A percentile compares a stretch with the other conserved stretches of the same genome.
phyloP scores from a whole-genome alignment of 1,140 invertebrate genomes.

The Forficula auricularia region DNA sequence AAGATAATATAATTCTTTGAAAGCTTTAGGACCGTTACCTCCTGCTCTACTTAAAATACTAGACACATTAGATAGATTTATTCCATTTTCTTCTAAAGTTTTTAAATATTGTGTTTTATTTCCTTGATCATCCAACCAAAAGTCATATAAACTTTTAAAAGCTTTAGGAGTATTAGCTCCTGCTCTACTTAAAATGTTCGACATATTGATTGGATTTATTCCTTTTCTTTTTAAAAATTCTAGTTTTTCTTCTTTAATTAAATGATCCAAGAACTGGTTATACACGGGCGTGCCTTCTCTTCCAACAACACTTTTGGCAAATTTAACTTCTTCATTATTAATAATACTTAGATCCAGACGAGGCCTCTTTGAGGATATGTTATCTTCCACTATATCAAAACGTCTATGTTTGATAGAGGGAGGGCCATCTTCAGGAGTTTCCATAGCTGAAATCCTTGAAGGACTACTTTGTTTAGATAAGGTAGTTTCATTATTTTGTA shows the following conservation, averaged over 20 bases:
- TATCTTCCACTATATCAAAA: slow-evolving; percentile 1
- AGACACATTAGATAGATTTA: not conserved
- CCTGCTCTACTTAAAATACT: not conserved
- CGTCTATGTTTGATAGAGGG: too few relatives aligned
- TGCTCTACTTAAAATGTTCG: not conserved
- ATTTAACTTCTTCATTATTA: slow-evolving; percentile 2
- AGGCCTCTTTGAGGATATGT: not conserved
- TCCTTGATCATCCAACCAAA: too few relatives aligned
- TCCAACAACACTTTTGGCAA: slow-evolving; percentile 1
- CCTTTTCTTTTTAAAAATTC: slow-evolving; percentile 2
- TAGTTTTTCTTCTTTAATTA: not conserved
- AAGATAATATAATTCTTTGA: too few relatives aligned
- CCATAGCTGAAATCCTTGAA: not conserved
- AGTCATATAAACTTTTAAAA: too few relatives aligned
- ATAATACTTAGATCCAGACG: not conserved
- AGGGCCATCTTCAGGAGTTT: too few relatives aligned
- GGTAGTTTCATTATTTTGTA: slow-evolving; percentile 1
- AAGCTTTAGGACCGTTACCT: too few relatives aligned
- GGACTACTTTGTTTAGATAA: not conserved
- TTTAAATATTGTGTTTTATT: too few relatives aligned
- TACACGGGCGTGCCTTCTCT: not conserved
- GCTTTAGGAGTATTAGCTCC: too few relatives aligned
- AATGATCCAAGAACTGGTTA: slow-evolving; percentile 3
- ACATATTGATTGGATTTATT: slow-evolving; percentile 1
- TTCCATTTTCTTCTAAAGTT: not conserved